phyloP scores from a whole-genome alignment of 2,888 invertebrate species.

The Sialis lutaria region DNA sequence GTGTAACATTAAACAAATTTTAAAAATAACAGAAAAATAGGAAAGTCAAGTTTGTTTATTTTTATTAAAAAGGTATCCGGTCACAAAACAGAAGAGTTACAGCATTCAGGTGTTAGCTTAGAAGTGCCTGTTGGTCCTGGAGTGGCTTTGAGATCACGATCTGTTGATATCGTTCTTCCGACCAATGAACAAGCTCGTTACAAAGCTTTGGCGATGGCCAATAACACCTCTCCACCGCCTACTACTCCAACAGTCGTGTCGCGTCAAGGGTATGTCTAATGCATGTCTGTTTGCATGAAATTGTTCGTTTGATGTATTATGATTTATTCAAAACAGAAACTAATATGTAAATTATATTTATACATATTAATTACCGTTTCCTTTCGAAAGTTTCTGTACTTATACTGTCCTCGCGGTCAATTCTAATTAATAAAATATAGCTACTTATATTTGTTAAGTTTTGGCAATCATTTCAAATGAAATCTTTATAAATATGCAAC shows the following conservation, averaged over 20 bases:
- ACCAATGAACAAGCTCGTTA: conserved; percentile 73
- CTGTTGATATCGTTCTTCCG: conserved; percentile 75
- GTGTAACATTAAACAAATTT: conserved; percentile 17
- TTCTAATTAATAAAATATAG: no score
- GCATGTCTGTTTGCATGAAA: not conserved
- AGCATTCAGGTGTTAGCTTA: conserved; percentile 41
- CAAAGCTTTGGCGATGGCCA: conserved; percentile 53
- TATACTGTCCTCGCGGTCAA: no score
- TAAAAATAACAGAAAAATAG: no score
- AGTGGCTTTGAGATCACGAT: conserved; percentile 55
- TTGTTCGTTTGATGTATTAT: no score
- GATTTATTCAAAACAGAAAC: no score
- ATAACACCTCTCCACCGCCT: conserved; percentile 9
- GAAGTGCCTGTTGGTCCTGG: conserved; percentile 49
- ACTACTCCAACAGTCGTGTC: conserved; percentile 4
- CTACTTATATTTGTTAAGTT: no score
- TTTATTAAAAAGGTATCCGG: conserved; percentile 34
- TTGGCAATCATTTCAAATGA: no score
- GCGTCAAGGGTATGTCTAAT: conserved; percentile 25
- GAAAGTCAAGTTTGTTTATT: no score
- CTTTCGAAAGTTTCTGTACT: no score
- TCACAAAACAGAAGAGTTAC: conserved; percentile 50
- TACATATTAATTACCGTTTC: no score
- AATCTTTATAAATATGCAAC: no score
- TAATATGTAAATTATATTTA: no score